phyloP scores from a whole-genome alignment of 2,888 invertebrate genomes.

The Ormyrus pomaceus region DNA sequence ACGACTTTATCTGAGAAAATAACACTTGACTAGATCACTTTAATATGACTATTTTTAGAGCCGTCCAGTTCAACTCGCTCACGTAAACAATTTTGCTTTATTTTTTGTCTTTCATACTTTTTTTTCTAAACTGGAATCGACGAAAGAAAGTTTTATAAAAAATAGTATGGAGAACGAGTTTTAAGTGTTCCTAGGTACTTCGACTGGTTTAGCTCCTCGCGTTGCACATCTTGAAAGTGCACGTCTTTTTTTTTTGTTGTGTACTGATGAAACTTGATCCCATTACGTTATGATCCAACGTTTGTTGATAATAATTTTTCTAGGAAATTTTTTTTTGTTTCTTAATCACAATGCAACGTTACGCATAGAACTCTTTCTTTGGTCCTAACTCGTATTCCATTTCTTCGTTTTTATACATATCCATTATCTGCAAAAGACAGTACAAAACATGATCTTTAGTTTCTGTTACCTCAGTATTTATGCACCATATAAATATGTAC shows the following conservation, averaged over 20 bases:
- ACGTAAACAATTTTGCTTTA: conserved; percentile 17
- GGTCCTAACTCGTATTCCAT: conserved; percentile 92
- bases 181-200: conserved; percentile 43
- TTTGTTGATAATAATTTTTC: conserved; percentile 70
- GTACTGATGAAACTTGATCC: conserved; percentile 73
- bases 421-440: conserved; percentile 83
- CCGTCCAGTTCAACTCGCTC: conserved; percentile 34
- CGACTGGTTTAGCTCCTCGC: conserved; percentile 40
- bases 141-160: conserved; percentile 52
- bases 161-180: conserved; percentile 48
- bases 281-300: conserved; percentile 69
- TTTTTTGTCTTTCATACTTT: conserved; percentile 34
- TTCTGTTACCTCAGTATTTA: no score
- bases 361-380: conserved; percentile 94
- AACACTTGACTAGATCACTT: conserved; percentile 74
- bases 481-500: no score
- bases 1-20: conserved; percentile 60
- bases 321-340: conserved; percentile 58
- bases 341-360: conserved; percentile 68
- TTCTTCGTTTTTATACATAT: conserved; percentile 96
- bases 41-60: conserved; percentile 49
- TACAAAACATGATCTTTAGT: no score
- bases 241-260: conserved; percentile 35
- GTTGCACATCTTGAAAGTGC: conserved; percentile 32
- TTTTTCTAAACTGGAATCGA: conserved; percentile 30